Evolutionary conservation across 2,888 invertebrate genomes (phyloP), one percentile per base, ranked within the genome.

Genomic region (Scaeva pyrastri): DNA sequence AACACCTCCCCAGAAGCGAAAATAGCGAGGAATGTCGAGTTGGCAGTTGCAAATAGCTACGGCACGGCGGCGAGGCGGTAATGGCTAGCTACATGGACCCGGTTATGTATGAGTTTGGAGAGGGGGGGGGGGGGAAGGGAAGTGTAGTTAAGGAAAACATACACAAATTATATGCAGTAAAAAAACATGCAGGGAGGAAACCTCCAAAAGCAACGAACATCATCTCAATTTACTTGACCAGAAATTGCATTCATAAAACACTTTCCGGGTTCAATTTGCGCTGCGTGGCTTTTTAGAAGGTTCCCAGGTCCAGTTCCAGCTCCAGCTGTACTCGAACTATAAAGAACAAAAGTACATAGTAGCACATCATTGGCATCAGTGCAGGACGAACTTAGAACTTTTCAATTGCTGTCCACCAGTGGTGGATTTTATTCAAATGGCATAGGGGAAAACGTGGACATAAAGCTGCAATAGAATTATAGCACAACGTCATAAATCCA

Each of bases 221-320:
- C 81, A 77, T 81, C 76, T 81, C 76, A 81, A 85, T 80, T 85
- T 76, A 80, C 76, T 85, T 85, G 76, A 80, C 80, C 85, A 81
- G 76, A 85, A 72, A 85, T 85, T 80, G 76, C 75, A 80, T 85
- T 85, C 80, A 85, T 80, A 80, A 85, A 85, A 72, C 76, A 85
- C 72, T 85, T 81, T 73, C 81, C 81, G 76, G 72, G 73, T 76
- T 81, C 72, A 73, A 64, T 85, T 80, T 71, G 71, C 21, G 56
- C 71, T 75, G 36, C 43, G 71, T 77, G 64, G 52, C 48, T 52
- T 74, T 83, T 74, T 11, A 43, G 50, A 58, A 55, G 39, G 16
- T 48, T 8, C 8, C 31, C 31, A 31, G 5, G 31, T 31, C 8
- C 8, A 5, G 31, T n/a, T n/a, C n/a, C n/a, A n/a, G n/a, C n/a